Base-by-base conservation (phyloP, 2,113 vertebrate species). In the Vidua macroura region DNA sequence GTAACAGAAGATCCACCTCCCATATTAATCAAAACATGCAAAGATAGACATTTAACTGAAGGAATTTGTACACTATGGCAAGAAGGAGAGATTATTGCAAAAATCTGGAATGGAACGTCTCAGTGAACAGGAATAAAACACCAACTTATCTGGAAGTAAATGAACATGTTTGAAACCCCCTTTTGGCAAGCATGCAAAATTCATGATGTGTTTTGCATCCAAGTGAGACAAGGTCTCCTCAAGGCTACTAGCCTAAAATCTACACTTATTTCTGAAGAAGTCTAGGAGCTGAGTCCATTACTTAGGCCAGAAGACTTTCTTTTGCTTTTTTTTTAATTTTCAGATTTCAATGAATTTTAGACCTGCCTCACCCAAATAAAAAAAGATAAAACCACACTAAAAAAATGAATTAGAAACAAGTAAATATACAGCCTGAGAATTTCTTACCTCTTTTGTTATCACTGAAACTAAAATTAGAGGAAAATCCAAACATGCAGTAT, bases 1-100 rank as follows among this genome's bases (percentile, higher is more conserved):
- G 82, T 91, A 94, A 85, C 44, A 60, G 85, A 92, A 78, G 86
- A 95, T 92, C 51, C 43, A 93, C 69, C 82, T 91, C 78, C 41
- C 44, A 55, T 92, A 92, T 90, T 94, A 93, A 95, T 93, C 69
- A 97, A 94, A 97, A 86, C 73, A 94, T 22, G 37, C 35, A 35
- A 69, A 94, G 78, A 85, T 56, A 94, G 88, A 49, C 19, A 4
- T 83, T 95, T 93, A 93, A 79, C 44, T 90, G 62, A 51, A 88
- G 55, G 59, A 91, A 72, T 86, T 88, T 59, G 10, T 77, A 81
- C 12, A 67, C n/a, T 62, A 74, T 49, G 39, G 35, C 51, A 92
- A 89, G 56, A 74, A 68, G 39, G 66, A 83, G 46, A 89, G 46
- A 91, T 82, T 94, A 59, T 62, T 83, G 20, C 43, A 92, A 94